phyloP scores from a whole-genome alignment of 2,888 invertebrate genomes.

The Luperina testacea region DNA sequence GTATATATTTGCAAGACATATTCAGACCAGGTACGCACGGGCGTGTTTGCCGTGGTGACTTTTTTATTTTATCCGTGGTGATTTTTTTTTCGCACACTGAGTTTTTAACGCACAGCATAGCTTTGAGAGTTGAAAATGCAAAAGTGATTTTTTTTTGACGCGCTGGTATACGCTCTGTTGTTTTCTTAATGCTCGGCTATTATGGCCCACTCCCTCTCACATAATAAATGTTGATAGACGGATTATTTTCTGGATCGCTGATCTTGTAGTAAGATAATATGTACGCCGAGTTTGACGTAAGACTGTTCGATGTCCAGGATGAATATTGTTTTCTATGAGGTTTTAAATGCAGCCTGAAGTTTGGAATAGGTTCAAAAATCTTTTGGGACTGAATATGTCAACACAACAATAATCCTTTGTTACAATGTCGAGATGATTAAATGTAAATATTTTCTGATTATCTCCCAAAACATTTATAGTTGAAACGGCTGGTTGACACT shows the following conservation, averaged over 20 bases:
- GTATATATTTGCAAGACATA: conserved; percentile 1
- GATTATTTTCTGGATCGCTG: not conserved
- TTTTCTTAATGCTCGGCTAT: not conserved
- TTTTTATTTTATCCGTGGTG: too few species aligned
- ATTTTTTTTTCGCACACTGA: too few species aligned
- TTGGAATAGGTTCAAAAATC: not conserved
- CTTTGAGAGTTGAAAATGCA: too few species aligned
- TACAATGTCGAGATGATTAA: not conserved
- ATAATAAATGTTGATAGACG: too few species aligned
- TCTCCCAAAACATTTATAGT: not conserved
- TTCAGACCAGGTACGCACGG: too few species aligned
- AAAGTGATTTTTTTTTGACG: too few species aligned
- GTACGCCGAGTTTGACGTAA: not conserved
- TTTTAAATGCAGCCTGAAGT: not conserved
- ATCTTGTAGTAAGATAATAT: not conserved
- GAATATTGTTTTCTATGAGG: not conserved
- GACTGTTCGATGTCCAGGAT: not conserved
- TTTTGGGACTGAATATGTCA: not conserved
- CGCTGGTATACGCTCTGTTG: too few species aligned
- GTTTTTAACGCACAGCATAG: too few species aligned
- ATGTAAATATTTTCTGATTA: not conserved
- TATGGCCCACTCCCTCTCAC: not conserved
- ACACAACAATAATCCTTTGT: not conserved
- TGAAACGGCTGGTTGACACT: not conserved
- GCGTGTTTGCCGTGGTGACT: too few species aligned